These are phyloP conservation scores for Antechinus stuartii DNA, from an alignment of 2,113 vertebrate species.

Conservation along the genomic window DNA sequence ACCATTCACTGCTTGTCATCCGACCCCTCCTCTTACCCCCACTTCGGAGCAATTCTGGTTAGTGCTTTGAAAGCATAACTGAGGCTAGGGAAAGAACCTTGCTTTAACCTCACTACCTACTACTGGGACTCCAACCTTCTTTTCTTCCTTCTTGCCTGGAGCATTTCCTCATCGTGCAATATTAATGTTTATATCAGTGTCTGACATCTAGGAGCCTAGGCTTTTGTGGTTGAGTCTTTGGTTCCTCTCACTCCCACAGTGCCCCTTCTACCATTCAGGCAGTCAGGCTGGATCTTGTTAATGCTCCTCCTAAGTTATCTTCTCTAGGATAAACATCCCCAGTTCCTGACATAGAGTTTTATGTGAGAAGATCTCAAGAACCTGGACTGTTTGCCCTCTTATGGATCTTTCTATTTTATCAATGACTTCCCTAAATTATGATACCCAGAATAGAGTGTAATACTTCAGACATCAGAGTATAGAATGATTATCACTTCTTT, in stretches of 20 bases:
- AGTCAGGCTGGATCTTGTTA: not conserved
- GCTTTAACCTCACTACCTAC: not conserved
- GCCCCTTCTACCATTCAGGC: not conserved
- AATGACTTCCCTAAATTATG: not conserved
- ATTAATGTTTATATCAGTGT: not conserved
- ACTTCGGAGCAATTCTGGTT: not conserved
- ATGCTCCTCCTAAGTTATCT: not conserved
- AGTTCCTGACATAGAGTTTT: not conserved
- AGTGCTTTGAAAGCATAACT: not conserved
- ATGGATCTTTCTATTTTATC: not conserved
- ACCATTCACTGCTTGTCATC: not conserved
- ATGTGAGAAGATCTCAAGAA: not conserved
- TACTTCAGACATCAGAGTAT: not conserved
- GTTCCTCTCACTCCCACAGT: not conserved
- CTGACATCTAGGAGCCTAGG: not conserved
- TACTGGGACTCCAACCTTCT: not conserved
- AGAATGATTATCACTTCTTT: not conserved
- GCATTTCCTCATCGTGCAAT: not conserved
- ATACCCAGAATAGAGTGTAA: not conserved
- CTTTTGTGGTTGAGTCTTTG: not conserved
- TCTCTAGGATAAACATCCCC: not conserved
- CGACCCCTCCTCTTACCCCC: not conserved
- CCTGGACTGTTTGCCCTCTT: not conserved
- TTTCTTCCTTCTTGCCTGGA: constrained; percentile 11
- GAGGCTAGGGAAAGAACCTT: not conserved